Percentiles rank a stretch among this genome's conserved stretches.
Conservation (phyloP, 2,113 vertebrate genomes). For the Merops nubicus region DNA sequence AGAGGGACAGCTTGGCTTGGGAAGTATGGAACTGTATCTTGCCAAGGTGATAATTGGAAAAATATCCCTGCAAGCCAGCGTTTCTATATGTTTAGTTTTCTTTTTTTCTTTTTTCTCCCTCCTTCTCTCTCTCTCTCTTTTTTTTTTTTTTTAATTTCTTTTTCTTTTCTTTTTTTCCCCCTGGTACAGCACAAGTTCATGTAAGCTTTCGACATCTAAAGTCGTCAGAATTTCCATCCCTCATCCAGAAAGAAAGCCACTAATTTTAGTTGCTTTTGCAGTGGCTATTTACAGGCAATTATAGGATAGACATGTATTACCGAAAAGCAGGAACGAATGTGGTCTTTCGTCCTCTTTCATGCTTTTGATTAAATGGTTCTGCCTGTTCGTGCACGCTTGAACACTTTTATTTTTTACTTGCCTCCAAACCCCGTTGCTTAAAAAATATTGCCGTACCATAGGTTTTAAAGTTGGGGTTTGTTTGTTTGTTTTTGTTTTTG, state of each 20-base stretch:
- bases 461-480: background rate
- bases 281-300: conserved; percentile 46
- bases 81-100: background rate
- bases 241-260: conserved; percentile 22
- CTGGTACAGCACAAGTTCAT: background rate
- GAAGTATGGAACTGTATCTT: conserved; percentile 20
- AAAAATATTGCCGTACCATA: background rate
- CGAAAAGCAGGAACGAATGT: conserved; percentile 1
- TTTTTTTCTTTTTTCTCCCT: fast-evolving
- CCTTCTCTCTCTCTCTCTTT: fast-evolving
- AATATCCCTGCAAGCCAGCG: conserved; percentile 5
- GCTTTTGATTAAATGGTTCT: conserved; percentile 49
- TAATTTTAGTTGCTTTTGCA: conserved; percentile 17
- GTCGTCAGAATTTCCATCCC: conserved; percentile 34
- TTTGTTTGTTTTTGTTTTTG: background rate
- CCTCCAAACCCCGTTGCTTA: background rate
- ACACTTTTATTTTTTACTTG: background rate
- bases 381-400: background rate
- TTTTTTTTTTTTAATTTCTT: no score
- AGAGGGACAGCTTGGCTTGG: conserved; percentile 33
- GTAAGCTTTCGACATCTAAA: conserved; percentile 18
- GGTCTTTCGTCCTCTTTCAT: conserved; percentile 4
- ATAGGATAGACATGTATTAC: background rate
- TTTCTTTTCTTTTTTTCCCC: fast-evolving
- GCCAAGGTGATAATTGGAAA: conserved; percentile 68